phyloP scores from a whole-genome alignment of 1,140 invertebrate species.

The Rhyzopertha dominica region DNA sequence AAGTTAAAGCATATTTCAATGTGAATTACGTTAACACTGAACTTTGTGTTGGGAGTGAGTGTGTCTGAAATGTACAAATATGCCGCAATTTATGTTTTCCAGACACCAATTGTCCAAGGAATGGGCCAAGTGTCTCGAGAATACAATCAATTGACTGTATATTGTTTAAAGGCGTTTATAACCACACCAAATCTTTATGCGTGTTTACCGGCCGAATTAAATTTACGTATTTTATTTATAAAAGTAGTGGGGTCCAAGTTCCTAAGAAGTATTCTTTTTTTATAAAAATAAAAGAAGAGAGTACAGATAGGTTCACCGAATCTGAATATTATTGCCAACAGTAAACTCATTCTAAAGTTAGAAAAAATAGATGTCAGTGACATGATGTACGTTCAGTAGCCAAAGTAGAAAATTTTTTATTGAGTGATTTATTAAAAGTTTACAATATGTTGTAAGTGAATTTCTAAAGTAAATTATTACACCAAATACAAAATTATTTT shows the following conservation, averaged over 20 bases:
- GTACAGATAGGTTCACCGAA: conserved; percentile 35
- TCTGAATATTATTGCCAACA: conserved; percentile 36
- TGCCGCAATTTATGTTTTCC: no score
- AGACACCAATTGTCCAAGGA: no score
- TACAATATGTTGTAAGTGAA: no score
- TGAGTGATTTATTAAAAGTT: conserved; percentile 33
- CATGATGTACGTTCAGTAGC: conserved; percentile 36
- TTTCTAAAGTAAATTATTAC: no score
- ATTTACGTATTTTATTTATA: conserved; percentile 21
- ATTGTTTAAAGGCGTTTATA: no score
- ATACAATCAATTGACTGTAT: no score
- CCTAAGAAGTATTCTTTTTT: conserved; percentile 22
- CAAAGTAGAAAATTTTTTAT: conserved; percentile 33
- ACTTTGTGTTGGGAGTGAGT: no score
- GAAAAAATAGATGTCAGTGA: conserved; percentile 34
- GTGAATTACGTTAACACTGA: no score
- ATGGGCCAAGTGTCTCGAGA: no score
- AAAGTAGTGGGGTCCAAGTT: conserved; percentile 36
- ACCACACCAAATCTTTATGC: conserved; percentile 23
- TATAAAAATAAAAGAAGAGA: not conserved
- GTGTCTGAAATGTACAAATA: no score
- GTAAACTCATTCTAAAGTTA: conserved; percentile 39
- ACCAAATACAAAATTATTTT: no score
- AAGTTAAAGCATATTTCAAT: no score
- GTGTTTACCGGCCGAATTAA: conserved; percentile 17